These are phyloP conservation scores for Lepus timidus DNA, from an alignment of 2,113 vertebrate genomes.

Conservation along the genomic window DNA sequence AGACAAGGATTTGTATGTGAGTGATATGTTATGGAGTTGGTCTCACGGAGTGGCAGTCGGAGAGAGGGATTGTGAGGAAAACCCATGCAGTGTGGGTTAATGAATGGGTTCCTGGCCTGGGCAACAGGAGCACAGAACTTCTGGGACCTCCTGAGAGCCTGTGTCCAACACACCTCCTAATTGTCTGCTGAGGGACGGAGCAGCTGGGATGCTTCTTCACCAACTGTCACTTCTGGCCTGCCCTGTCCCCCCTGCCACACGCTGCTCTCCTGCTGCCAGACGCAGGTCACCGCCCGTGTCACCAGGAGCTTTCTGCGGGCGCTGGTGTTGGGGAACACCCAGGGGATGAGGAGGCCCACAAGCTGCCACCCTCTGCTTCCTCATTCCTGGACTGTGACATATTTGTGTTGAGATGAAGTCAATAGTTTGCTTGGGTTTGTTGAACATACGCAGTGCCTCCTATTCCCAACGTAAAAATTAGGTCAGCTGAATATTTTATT, in stretches of 20 bases:
- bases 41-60: neutral
- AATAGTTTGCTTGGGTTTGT: conserved; percentile 51
- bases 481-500: conserved; percentile 74
- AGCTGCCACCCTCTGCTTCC: neutral
- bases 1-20: neutral
- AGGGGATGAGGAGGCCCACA: fast-evolving
- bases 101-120: neutral
- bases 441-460: conserved; percentile 18
- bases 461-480: conserved; percentile 76
- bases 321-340: neutral
- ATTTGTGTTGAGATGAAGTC: conserved; percentile 25
- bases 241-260: neutral
- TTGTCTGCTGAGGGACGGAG: neutral
- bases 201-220: neutral
- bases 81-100: neutral
- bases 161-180: neutral
- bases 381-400: neutral
- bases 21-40: neutral
- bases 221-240: neutral
- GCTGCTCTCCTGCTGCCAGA: neutral
- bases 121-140: fast-evolving
- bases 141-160: neutral
- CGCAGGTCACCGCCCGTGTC: fast-evolving
- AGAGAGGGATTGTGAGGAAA: neutral
- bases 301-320: neutral